Percentiles rank a stretch among this genome's conserved stretches.
Conservation (phyloP, 2,888 invertebrate genomes). For the Perizoma affinitatum region DNA sequence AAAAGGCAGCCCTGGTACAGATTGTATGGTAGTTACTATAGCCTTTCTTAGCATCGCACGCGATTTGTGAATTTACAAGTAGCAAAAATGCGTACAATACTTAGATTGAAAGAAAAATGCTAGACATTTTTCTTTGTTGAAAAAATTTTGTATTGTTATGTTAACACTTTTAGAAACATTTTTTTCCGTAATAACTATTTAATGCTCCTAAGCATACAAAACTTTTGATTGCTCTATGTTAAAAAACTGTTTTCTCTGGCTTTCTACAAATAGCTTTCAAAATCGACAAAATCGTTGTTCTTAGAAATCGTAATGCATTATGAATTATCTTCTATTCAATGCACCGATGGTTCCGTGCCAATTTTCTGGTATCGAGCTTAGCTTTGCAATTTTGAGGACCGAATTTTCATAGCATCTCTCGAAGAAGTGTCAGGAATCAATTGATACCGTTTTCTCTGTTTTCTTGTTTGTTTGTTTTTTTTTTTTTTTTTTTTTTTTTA, state of each 20-base stretch:
- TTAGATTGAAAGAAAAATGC: conserved; percentile 36
- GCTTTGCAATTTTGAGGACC: conserved; percentile 20
- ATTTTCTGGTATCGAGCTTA: conserved; percentile 17
- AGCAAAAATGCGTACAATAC: conserved; percentile 38
- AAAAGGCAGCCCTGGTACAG: conserved; percentile 32
- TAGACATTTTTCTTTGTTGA: conserved; percentile 33
- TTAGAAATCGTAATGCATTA: conserved; percentile 14
- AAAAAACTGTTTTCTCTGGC: background rate
- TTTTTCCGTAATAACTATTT: conserved; percentile 28
- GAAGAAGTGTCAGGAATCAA: background rate
- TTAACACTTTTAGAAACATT: conserved; percentile 22
- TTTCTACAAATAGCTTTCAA: background rate
- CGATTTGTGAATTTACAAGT: conserved; percentile 44
- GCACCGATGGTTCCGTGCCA: conserved; percentile 23
- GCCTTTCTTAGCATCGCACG: conserved; percentile 36
- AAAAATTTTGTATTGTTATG: conserved; percentile 30
- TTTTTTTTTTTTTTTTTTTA: too few species aligned
- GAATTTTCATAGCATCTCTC: conserved; percentile 8
- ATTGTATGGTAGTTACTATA: conserved; percentile 20
- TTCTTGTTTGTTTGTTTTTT: too few species aligned
- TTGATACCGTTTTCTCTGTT: too few species aligned
- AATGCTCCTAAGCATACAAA: conserved; percentile 10
- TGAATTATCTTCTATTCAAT: conserved; percentile 7
- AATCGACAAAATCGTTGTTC: conserved; percentile 1
- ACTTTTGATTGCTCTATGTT: background rate